A percentile compares a stretch with the other conserved stretches of the same genome.
Evolutionary conservation across 2,113 vertebrate species (phyloP).

Genomic region (Conger conger): DNA sequence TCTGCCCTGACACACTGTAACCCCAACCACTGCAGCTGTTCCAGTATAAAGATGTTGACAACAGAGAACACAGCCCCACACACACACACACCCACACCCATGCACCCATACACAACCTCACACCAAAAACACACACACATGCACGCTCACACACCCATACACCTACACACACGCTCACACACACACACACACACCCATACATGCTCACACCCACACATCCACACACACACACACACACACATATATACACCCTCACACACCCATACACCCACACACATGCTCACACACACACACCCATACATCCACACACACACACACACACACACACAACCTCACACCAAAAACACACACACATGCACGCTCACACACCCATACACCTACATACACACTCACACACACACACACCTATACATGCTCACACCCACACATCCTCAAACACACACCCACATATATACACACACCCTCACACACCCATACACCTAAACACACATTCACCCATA

Average conservation of each 20-base stretch:
- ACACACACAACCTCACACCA: background rate
- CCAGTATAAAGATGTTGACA: background rate
- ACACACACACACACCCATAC: constrained; percentile 6
- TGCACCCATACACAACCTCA: background rate
- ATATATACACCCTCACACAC: background rate
- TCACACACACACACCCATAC: too few species aligned
- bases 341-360: background rate
- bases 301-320: too few species aligned
- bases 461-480: background rate
- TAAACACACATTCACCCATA: background rate
- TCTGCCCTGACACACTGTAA: background rate
- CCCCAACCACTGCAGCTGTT: constrained; percentile 1
- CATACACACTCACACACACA: background rate
- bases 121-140: background rate
- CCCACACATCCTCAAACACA: too few species aligned
- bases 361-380: too few species aligned
- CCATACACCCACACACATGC: background rate
- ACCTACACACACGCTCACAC: background rate
- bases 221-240: background rate
- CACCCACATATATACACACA: too few species aligned
- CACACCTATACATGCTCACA: background rate
- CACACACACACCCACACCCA: background rate
- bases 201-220: background rate
- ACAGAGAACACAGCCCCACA: background rate
- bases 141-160: background rate